Conservation (phyloP, 2,113 vertebrate genomes). For the Ictidomys tridecemlineatus region DNA sequence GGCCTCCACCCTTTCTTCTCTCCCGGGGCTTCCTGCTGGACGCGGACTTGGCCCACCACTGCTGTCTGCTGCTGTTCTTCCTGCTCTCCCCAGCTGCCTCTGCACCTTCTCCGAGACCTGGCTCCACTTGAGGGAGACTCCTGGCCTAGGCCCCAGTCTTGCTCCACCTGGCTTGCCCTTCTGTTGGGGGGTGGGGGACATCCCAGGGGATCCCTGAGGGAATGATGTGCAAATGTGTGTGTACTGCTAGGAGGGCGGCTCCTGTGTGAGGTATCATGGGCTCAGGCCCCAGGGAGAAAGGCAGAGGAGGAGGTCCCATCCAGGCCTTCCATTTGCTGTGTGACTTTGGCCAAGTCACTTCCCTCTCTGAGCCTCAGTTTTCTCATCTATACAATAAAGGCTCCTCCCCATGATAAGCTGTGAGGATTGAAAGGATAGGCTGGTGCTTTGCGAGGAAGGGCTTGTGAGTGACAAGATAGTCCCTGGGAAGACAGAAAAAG, state of each 20-base stretch:
- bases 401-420: background rate
- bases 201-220: background rate
- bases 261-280: background rate
- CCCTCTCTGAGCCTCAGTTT: background rate
- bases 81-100: conserved; percentile 30
- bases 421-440: background rate
- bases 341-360: conserved; percentile 25
- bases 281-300: background rate
- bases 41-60: background rate
- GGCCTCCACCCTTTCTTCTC: conserved; percentile 59
- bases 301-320: too few relatives aligned
- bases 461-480: conserved; percentile 35
- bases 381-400: background rate
- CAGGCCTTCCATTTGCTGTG: background rate
- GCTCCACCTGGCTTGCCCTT: conserved; percentile 39
- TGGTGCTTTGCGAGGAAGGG: background rate
- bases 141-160: background rate
- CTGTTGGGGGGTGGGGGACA: background rate
- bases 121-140: background rate
- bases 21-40: background rate
- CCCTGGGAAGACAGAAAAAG: background rate
- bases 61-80: conserved; percentile 11
- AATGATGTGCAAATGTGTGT: background rate
- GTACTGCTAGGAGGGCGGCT: background rate
- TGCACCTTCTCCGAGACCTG: background rate